Evolutionary conservation across 2,113 vertebrate genomes (phyloP).

Genomic region (human (Homo sapiens)): DNA sequence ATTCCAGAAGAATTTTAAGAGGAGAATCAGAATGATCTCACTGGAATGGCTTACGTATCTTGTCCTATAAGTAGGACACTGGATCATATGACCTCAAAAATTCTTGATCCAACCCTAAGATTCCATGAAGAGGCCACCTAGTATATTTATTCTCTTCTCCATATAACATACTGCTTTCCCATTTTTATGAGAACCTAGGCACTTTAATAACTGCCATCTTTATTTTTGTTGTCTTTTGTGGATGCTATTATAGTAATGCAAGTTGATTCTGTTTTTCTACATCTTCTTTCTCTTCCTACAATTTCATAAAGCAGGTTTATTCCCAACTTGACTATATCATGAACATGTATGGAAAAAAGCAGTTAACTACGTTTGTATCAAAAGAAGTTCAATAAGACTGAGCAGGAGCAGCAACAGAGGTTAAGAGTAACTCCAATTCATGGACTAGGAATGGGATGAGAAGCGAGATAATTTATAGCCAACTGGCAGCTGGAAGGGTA

Average conservation of each 20-base stretch:
- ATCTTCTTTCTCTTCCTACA: conserved; percentile 32
- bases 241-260: conserved; percentile 5
- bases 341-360: conserved; percentile 22
- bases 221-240: conserved; percentile 46
- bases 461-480: conserved; percentile 67
- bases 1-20: neutral
- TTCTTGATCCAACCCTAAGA: conserved; percentile 8
- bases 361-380: conserved; percentile 26
- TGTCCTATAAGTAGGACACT: neutral
- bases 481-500: conserved; percentile 58
- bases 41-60: neutral
- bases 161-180: neutral
- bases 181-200: neutral
- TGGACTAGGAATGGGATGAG: conserved; percentile 26
- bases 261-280: conserved; percentile 30
- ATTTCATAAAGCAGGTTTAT: conserved; percentile 54
- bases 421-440: conserved; percentile 63
- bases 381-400: conserved; percentile 56
- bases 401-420: conserved; percentile 56
- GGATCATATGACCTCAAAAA: neutral
- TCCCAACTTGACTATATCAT: conserved; percentile 48
- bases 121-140: neutral
- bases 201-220: conserved; percentile 15
- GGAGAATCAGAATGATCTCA: neutral
- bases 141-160: neutral